Evolutionary conservation across 2,888 invertebrate genomes (phyloP), one percentile per base, ranked within the genome.

Genomic region (Nomada ferruginata): DNA sequence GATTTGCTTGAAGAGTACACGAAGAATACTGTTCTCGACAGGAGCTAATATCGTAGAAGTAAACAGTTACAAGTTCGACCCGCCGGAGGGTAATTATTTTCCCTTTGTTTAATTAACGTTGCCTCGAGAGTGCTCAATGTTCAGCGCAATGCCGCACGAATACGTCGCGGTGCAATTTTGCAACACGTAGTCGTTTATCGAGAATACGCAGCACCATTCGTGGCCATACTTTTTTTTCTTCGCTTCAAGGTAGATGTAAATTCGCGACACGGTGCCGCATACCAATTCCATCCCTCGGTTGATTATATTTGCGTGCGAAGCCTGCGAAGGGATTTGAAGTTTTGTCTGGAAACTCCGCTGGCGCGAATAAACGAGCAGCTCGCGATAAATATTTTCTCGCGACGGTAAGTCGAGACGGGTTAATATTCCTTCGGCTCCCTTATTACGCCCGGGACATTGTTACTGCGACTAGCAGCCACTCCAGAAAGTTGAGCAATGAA

Each of bases 381-480:
- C 42, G 59, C 60, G 64, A 76, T 76, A 76, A 82, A 82, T 82
- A 82, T 82, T 83, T 69, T 53, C 66, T 9, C 26, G 53, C 36
- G 53, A 73, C 57, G 20, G 50, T 13, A 29, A 29, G 42, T 13
- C 63, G 69, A 10, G 63, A 36, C 59, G 53, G 26, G 63, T 80
- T 81, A 80, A 81, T 80, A 80, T 76, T 82, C 65, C 68, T 60
- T 61, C 60, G 42, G 57, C 29, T 26, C 18, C 26, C 60, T 64
- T 66, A 65, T 75, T 74, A 79, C 55, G 44, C n/a, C 18, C 70
- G 59, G 26, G 59, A 66, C 66, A 50, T 72, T 71, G 76, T 80
- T 80, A 76, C 73, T 29, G 20, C 23, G 53, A 60, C 26, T n/a
- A 50, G 26, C 74, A 42, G 63, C 61, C 64, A 63, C 66, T 76